Conservation (phyloP, 2,888 invertebrate species). For the Uloborus plumipes region DNA sequence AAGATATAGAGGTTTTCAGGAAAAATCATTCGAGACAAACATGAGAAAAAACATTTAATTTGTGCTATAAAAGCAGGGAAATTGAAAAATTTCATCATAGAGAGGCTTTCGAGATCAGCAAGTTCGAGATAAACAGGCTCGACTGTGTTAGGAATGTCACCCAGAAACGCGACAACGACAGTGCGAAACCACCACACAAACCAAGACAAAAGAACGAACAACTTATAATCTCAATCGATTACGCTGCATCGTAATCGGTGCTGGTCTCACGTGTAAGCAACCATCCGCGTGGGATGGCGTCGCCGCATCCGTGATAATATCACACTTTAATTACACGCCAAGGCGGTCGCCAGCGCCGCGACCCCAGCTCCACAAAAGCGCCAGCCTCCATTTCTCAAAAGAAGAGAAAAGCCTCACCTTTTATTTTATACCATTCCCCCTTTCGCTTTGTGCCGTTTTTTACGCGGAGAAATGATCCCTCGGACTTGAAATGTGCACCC, state of each 20-base stretch:
- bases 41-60: too few relatives aligned
- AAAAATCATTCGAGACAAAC: too few relatives aligned
- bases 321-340: slow-evolving; percentile 60
- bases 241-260: background rate
- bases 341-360: slow-evolving; percentile 36
- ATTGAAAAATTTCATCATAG: too few relatives aligned
- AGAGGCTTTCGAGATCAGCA: too few relatives aligned
- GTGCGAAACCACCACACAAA: too few relatives aligned
- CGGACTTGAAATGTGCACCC: background rate
- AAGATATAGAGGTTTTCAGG: too few relatives aligned
- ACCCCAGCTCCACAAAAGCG: slow-evolving; percentile 35
- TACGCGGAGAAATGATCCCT: background rate
- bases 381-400: slow-evolving; percentile 53
- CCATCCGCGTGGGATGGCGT: slow-evolving; percentile 49
- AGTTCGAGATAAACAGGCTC: too few relatives aligned
- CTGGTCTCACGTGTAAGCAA: slow-evolving; percentile 44
- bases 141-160: too few relatives aligned
- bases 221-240: too few relatives aligned
- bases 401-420: slow-evolving; percentile 32
- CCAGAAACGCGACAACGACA: too few relatives aligned
- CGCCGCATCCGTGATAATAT: slow-evolving; percentile 61
- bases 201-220: slow-evolving; percentile 3
- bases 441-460: slow-evolving; percentile 2
- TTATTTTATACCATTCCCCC: slow-evolving; percentile 26
- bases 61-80: too few relatives aligned